Percentiles rank a stretch among this genome's conserved stretches.
phyloP scores from a whole-genome alignment of 1,140 invertebrate genomes.

The Ceratosolen solmsi region DNA sequence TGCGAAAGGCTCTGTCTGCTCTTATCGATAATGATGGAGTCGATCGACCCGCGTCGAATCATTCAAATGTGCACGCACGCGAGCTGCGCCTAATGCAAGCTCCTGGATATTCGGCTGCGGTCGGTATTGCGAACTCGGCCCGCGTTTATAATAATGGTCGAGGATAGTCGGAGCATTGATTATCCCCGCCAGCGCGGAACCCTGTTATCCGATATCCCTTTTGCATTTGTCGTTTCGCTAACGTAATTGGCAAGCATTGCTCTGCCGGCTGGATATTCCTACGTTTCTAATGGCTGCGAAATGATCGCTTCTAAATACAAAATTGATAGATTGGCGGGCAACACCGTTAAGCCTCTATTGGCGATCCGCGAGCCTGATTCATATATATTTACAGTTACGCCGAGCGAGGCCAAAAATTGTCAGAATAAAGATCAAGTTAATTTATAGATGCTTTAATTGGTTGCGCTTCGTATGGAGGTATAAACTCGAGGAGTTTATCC shows the following conservation, averaged over 20 bases:
- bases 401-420: background rate
- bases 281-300: too few relatives aligned
- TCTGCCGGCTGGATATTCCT: background rate
- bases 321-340: background rate
- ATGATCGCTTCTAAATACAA: slow-evolving; percentile 3
- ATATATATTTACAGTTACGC: slow-evolving; percentile 36
- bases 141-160: slow-evolving; percentile 26
- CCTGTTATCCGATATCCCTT: background rate
- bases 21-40: slow-evolving; percentile 28
- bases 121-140: too few relatives aligned
- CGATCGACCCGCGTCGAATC: background rate
- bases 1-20: background rate
- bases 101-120: too few relatives aligned
- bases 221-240: slow-evolving; percentile 24
- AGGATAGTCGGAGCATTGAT: background rate
- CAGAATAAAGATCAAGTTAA: background rate
- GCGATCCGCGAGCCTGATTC: slow-evolving; percentile 3
- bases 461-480: background rate
- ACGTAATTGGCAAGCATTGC: slow-evolving; percentile 20
- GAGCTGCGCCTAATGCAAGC: slow-evolving; percentile 19
- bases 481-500: background rate
- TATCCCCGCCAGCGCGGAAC: background rate
- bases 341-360: slow-evolving; percentile 2
- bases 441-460: background rate
- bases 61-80: slow-evolving; percentile 27